Evolutionary conservation across 2,888 invertebrate genomes (phyloP), one percentile per base, ranked within the genome.

Genomic region (Brassicogethes aeneus): DNA sequence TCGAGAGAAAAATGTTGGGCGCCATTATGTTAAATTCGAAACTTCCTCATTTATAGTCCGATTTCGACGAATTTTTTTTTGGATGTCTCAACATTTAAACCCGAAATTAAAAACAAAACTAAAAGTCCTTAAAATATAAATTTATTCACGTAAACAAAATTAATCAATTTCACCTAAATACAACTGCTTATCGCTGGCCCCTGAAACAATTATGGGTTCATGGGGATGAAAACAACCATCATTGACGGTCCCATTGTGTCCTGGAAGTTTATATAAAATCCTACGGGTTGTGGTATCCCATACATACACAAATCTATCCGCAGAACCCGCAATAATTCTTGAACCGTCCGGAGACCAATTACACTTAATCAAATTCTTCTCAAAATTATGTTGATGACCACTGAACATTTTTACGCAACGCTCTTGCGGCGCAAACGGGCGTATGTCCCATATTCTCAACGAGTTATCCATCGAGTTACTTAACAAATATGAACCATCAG

Each of bases 391-490:
- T 58, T 92, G 91, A 71, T 96, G 95, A 0, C 96, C 68, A 45
- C 49, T 52, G 17, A 60, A 76, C 30, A 94, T 80, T 68, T 94
- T 94, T 1, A 94, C 86, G 67, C 95, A 95, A 49, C 97, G 77
- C 62, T 95, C 94, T 30, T 82, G 78, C 0, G 94, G 90, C 1
- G 92, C 94, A 71, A 90, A 97, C 0, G 97, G 93, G 16, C 96
- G 75, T 39, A 97, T 83, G 69, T 99, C 97, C 96, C 97, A 99
- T 56, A 96, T 89, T 42, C 96, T 75, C 17, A 96, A 73, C 1
- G 92, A 88, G 61, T 88, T 90, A 66, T 99, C 99, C 96, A 99
- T 97, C 0, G 92, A 78, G 72, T 97, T 99, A 0, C 95, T 90
- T 12, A 99, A 72, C 8, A 99, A 75, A 64, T 93, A 95, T 0